These are phyloP conservation scores for Budorcas taxicolor DNA, from an alignment of 2,113 vertebrate genomes.

Conservation along the genomic window DNA sequence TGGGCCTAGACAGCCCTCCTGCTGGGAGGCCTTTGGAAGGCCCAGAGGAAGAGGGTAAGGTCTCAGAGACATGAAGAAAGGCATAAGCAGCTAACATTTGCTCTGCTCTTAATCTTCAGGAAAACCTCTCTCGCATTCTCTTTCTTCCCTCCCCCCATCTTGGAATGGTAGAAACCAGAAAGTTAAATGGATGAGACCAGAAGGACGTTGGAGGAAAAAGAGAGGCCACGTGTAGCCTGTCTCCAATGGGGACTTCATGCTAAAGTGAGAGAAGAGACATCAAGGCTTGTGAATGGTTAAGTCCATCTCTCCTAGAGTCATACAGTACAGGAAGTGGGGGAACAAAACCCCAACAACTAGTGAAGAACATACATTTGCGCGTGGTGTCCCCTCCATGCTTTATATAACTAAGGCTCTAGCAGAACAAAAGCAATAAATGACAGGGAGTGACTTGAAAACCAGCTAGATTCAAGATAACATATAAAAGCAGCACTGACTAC, in stretches of 20 bases:
- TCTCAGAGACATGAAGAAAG: not conserved
- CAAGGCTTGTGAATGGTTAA: not conserved
- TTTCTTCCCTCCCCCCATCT: not conserved
- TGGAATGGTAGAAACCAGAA: not conserved
- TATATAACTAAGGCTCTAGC: not conserved
- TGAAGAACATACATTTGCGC: not conserved
- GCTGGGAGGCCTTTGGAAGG: not conserved
- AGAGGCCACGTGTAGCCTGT: not conserved
- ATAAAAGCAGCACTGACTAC: not conserved
- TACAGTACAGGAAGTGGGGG: not conserved
- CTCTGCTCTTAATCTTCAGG: not conserved
- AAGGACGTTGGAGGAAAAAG: not conserved
- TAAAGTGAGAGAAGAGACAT: not conserved
- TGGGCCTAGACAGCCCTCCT: not conserved
- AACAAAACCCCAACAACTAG: not conserved
- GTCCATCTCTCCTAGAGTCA: not conserved
- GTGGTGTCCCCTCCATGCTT: not conserved
- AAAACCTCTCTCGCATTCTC: not conserved
- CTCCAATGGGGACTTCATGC: not conserved
- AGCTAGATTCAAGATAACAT: not conserved
- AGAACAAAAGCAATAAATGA: not conserved
- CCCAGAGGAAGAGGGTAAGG: not conserved
- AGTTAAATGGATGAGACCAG: not conserved
- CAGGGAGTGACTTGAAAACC: not conserved
- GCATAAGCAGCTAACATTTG: not conserved